A percentile compares a stretch with the other conserved stretches of the same genome.
Evolutionary conservation across 2,888 invertebrate genomes (phyloP).

Genomic region (Drosophila rellima): DNA sequence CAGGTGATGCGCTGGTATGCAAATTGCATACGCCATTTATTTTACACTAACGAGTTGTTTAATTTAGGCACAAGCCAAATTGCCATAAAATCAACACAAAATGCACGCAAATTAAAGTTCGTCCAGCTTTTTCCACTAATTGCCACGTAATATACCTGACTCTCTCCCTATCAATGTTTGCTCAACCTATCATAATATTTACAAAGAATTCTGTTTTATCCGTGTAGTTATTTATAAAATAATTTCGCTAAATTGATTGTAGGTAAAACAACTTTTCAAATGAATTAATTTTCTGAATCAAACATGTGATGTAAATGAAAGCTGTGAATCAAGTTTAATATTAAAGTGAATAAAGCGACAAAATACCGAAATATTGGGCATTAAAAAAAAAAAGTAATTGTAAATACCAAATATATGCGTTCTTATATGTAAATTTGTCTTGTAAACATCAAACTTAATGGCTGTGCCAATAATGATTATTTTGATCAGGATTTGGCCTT

Average conservation of each 20-base stretch:
- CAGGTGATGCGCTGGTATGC: constrained; percentile 54
- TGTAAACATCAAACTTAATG: no score
- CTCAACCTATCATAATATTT: constrained; percentile 10
- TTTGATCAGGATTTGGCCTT: no score
- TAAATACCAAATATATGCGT: no score
- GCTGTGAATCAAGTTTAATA: no score
- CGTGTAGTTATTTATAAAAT: constrained; percentile 4
- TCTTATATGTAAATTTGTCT: no score
- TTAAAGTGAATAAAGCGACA: no score
- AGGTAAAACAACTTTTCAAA: background rate
- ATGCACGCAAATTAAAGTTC: constrained; percentile 16
- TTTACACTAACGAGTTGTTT: constrained; percentile 79
- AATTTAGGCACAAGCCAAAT: constrained; percentile 61
- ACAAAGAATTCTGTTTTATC: constrained; percentile 8
- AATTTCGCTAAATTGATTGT: background rate
- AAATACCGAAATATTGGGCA: no score
- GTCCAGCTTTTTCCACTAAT: constrained; percentile 14
- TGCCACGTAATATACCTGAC: constrained; percentile 23
- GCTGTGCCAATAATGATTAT: no score
- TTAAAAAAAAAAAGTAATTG: no score
- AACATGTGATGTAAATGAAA: no score
- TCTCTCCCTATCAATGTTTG: constrained; percentile 1
- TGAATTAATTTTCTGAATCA: background rate
- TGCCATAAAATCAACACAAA: constrained; percentile 55
- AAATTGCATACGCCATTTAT: constrained; percentile 74